A percentile compares a stretch with the other conserved stretches of the same genome.
These are phyloP conservation scores for Nephrotoma appendiculata DNA, from an alignment of 2,888 invertebrate genomes.

Conservation along the genomic window DNA sequence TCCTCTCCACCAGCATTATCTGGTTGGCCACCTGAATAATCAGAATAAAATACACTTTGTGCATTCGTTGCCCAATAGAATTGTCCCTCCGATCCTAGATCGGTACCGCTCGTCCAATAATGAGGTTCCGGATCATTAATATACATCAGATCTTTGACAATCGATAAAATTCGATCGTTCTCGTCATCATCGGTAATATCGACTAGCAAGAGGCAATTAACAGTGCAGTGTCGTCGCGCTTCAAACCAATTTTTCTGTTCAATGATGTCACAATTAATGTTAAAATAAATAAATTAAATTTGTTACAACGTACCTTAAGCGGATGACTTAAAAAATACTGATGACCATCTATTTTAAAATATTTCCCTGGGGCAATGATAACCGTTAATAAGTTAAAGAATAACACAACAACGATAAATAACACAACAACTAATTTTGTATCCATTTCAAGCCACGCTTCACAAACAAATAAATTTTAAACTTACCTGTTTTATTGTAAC, in stretches of 20 bases:
- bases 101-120: not conserved
- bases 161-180: not conserved
- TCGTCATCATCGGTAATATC: not conserved
- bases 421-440: not conserved
- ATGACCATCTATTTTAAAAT: not conserved
- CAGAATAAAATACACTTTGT: not conserved
- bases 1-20: not conserved
- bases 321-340: not conserved
- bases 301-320: not conserved
- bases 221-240: not conserved
- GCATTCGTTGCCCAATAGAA: not conserved
- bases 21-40: not conserved
- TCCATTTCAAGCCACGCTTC: not conserved
- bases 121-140: not conserved
- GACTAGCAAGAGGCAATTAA: not conserved
- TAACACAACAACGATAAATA: no score
- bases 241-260: not conserved
- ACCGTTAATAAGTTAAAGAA: not conserved
- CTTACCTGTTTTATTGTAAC: no score
- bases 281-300: not conserved
- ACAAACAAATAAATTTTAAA: not conserved
- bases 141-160: not conserved
- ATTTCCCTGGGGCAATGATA: not conserved
- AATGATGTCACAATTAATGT: not conserved
- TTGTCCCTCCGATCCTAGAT: not conserved